Conservation (phyloP, 2,797 vertebrate species). For the Pelodytes ibericus region DNA sequence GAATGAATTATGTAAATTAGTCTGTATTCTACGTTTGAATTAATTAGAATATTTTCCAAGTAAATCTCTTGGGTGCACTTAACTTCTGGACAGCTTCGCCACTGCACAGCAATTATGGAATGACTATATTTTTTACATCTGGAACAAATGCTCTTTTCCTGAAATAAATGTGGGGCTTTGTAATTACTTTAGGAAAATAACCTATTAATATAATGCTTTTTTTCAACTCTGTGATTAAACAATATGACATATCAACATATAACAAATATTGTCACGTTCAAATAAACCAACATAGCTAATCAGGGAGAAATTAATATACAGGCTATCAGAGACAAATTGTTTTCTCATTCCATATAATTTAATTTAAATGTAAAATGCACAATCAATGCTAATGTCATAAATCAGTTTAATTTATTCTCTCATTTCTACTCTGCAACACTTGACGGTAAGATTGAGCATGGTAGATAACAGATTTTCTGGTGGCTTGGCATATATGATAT, state of each 20-base stretch:
- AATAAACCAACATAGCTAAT: neutral
- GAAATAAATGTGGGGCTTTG: slow-evolving; percentile 32
- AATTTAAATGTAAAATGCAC: neutral
- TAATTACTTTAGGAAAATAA: slow-evolving; percentile 34
- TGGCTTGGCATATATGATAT: too few relatives aligned
- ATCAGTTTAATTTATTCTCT: neutral
- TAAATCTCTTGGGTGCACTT: slow-evolving; percentile 47
- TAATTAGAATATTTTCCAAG: slow-evolving; percentile 39
- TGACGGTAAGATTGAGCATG: too few relatives aligned
- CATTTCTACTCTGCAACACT: too few relatives aligned
- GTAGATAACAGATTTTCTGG: too few relatives aligned
- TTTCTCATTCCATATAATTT: neutral
- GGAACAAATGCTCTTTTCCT: slow-evolving; percentile 23
- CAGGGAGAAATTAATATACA: neutral
- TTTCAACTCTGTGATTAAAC: neutral
- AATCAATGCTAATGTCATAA: neutral
- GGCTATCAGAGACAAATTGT: neutral
- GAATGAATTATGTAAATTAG: slow-evolving; percentile 46
- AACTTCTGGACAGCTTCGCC: slow-evolving; percentile 39
- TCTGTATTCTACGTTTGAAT: slow-evolving; percentile 33
- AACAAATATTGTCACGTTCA: neutral
- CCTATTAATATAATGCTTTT: slow-evolving; percentile 12
- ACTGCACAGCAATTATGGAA: slow-evolving; percentile 21
- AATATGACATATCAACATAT: neutral
- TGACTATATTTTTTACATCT: slow-evolving; percentile 12